Evolutionary conservation across 1,140 invertebrate species (phyloP), one percentile per base, ranked within the genome.

Genomic region (Sminthurides bifidus): DNA sequence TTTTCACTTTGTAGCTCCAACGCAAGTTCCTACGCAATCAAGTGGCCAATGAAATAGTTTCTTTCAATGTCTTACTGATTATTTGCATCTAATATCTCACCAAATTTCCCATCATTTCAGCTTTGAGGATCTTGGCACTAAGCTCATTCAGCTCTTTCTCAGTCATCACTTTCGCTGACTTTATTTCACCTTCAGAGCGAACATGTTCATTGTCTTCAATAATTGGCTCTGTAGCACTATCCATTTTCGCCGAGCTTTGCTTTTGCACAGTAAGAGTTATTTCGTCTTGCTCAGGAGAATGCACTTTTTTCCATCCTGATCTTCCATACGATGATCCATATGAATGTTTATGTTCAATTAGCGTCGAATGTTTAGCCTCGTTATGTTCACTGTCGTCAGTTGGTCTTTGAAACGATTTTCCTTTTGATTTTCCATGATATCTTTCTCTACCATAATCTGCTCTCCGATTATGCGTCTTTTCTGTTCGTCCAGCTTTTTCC

Each of bases 141-240:
- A 96, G 67, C 61, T 82, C 79, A 74, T 94, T 94, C 75, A 92
- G 80, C 69, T 93, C 83, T 67, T 84, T 80, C 70, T 90, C 82
- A 30, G 81, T 79, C 17, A 81, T 61, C 61, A 75, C 54, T 33
- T 52, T 54, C 19, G 72, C 19, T 52, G 37, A 26, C 46, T 62
- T 35, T 5, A 27, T 21, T 27, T 49, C 44, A 1, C 44, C 50
- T 51, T 49, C 43, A 24, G n/a, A n/a, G n/a, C n/a, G n/a, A n/a
- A n/a, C n/a, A n/a, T n/a, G n/a, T n/a, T n/a, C 45, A 30, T 24
- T 17, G 33, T 54, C 55, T 58, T 57, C n/a, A 23, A 44, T 29
- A 12, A 37, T 2, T 17, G 27, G 2, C 38, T 52, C 44, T 17
- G 17, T 35, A 33, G 37, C 30, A 41, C 66, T 65, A 14, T 44